Conservation (phyloP, 92 coral and sea anemone genomes). For the Isaurus tuberculatus region DNA sequence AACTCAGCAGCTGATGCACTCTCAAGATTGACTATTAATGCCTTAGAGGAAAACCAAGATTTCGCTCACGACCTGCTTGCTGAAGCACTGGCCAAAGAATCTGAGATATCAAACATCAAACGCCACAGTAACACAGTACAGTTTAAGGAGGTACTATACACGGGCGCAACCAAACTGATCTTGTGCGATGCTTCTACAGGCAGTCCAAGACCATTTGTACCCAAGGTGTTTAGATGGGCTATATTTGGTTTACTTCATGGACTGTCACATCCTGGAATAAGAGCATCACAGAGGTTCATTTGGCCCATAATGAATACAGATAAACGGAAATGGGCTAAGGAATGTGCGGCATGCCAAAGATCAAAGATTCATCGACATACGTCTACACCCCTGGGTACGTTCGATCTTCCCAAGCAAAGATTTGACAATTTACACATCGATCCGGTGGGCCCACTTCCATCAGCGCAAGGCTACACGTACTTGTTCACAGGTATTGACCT, state of each 20-base stretch:
- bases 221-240: not conserved
- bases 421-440: not conserved
- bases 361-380: conserved; percentile 2
- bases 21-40: not conserved
- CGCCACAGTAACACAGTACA: conserved; percentile 6
- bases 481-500: not conserved
- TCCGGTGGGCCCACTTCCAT: not conserved
- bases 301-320: not conserved
- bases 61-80: conserved; percentile 3
- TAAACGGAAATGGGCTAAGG: not conserved
- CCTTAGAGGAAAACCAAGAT: not conserved
- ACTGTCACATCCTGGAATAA: conserved; percentile 13
- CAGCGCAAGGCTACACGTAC: not conserved
- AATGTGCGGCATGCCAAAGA: conserved; percentile 5
- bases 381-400: conserved; percentile 2
- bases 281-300: not conserved
- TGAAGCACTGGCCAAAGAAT: not conserved
- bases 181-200: not conserved
- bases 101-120: conserved; percentile 20
- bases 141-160: conserved; percentile 5
- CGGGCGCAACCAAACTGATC: conserved; percentile 1
- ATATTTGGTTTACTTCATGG: not conserved
- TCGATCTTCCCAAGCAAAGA: not conserved
- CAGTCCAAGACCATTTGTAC: not conserved
- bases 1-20: conserved; percentile 3